Base-by-base conservation (phyloP, 2,888 invertebrate species). In the Bellardia bayeri region DNA sequence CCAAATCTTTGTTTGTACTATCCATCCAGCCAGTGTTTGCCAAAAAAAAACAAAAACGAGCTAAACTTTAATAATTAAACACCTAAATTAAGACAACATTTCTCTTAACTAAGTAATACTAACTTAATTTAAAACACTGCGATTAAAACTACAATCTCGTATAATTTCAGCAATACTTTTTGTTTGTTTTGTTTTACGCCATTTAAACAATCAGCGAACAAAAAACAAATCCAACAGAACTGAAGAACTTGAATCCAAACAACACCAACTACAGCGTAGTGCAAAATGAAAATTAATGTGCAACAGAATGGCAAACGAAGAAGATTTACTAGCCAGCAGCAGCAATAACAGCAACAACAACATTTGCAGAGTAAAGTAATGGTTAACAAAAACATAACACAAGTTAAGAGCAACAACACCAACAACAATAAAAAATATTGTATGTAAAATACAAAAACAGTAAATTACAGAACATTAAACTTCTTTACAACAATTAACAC, bases 401-500 rank as follows among this genome's bases (percentile, higher is more conserved):
- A 42, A 14, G 23, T 75, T 51, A 30, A 16, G 56, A 37, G 33
- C 37, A 14, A 40, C n/a, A 37, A 74, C 40, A 42, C 40, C 14
- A 72, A 37, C 23, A 37, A 79, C 0, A 14, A 16, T 23, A 78
- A n/a, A 74, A 61, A 85, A 81, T 63, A 51, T 11, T 14, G 2
- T 16, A 37, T 61, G 58, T 56, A 64, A 40, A 51, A 75, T 56
- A 61, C 13, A 66, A 83, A 83, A 81, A 81, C 79, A 87, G 78
- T 85, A 87, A 87, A 87, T 87, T 85, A 87, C 82, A 79, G 82
- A 87, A 87, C 87, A 87, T 87, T 87, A 85, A 85, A 85, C 82
- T 87, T 85, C 75, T 84, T 82, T 82, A 85, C 84, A 87, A 87
- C 87, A 85, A 87, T 87, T 87, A 87, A 87, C 87, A 87, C 87